Evolutionary conservation across 30 jellyfish, hydroid and myxozoan species (phyloP).

Genomic region (Rhopilema esculentum): DNA sequence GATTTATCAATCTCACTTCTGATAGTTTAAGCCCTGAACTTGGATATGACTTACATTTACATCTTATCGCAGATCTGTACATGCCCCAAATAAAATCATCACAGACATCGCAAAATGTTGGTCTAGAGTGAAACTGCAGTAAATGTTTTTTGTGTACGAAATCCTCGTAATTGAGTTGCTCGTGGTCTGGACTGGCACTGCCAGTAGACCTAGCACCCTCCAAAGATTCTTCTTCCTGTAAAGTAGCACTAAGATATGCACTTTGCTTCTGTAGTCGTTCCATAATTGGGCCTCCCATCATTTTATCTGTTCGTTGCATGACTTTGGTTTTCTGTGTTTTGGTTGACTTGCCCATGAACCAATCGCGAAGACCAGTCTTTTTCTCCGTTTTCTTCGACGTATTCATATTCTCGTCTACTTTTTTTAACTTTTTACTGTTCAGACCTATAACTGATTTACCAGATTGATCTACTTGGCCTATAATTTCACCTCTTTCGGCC

Average conservation of each 20-base stretch:
- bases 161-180: slow-evolving; percentile 29
- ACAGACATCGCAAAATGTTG: slow-evolving; percentile 96
- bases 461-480: slow-evolving; percentile 2
- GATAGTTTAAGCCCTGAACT: too few species aligned
- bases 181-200: slow-evolving; percentile 24
- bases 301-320: slow-evolving; percentile 32
- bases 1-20: too few species aligned
- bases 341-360: slow-evolving; percentile 75
- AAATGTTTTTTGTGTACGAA: slow-evolving; percentile 58
- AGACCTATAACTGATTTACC: neutral
- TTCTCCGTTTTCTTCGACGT: slow-evolving; percentile 64
- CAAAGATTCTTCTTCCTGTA: slow-evolving; percentile 17
- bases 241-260: slow-evolving; percentile 53
- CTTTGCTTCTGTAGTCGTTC: slow-evolving; percentile 72
- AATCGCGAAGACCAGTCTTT: slow-evolving; percentile 72
- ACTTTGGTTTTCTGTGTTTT: slow-evolving; percentile 59
- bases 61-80: slow-evolving; percentile 83
- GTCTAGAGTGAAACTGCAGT: slow-evolving; percentile 81
- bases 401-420: slow-evolving; percentile 30
- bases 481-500: slow-evolving; percentile 22
- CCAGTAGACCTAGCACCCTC: slow-evolving; percentile 21
- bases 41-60: slow-evolving; percentile 93
- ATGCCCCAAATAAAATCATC: slow-evolving; percentile 90
- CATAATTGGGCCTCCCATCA: slow-evolving; percentile 58
- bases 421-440: slow-evolving; percentile 2